Evolutionary conservation across 2,888 invertebrate genomes (phyloP), one percentile per base, ranked within the genome.

Genomic region (Malthinus flaveolus): DNA sequence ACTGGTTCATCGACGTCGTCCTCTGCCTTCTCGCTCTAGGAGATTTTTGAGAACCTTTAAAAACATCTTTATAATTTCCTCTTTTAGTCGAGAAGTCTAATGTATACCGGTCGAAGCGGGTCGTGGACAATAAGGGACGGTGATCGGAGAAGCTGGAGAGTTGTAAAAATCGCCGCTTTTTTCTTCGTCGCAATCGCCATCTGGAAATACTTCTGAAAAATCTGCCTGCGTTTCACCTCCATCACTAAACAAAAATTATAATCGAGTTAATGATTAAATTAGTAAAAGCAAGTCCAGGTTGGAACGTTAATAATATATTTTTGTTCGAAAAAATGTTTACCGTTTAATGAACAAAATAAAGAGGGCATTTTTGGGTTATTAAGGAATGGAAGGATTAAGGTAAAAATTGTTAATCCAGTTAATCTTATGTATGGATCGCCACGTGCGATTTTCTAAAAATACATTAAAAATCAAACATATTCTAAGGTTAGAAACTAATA

Each of bases 1-100:
- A 87, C 73, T 90, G 90, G 50, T 90, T 90, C 79, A 92, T 87
- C 3, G 93, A 93, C 0, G 92, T 88, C 7, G 94, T 93, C 66
- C 93, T 85, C 73, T 92, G 93, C 65, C 93, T 84, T 5, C 90
- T 84, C 2, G 88, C 84, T 36, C 88, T 82, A 4, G 90, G 90
- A 7, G 90, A 90, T 69, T 88, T 89, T 70, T 89, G 83, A 13
- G 88, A 87, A 65, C 88, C 87, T 78, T 60, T 11, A 59, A 51
- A 42, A 42, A 9, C 5, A 9, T 10, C 8, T 39, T 15, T 15
- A 1, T 37, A 13, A 7, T 37, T 37, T 9, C 0, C 3, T 37
- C 7, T 2, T 0, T 9, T 12, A 12, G 36, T 36, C 6, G 10
- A 36, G 10, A 10, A n/a, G n/a, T n/a, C 5, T 23, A 23, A 5